Conservation (phyloP, 2,888 invertebrate genomes). For the Tyria jacobaeae region DNA sequence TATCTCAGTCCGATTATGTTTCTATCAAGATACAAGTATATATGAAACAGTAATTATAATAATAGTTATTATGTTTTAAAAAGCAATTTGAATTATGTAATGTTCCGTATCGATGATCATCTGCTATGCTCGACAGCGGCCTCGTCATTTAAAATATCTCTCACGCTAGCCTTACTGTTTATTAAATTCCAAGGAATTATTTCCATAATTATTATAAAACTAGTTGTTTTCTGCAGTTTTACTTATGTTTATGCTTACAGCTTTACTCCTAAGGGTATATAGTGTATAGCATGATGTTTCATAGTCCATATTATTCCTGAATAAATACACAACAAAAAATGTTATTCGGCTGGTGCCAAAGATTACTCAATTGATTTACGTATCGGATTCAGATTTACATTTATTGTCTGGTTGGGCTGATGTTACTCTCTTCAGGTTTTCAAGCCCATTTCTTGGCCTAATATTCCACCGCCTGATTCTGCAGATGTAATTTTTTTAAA, state of each 20-base stretch:
- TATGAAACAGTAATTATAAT: slow-evolving; percentile 5
- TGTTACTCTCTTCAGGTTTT: neutral
- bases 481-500: too few relatives aligned
- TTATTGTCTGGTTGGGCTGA: neutral
- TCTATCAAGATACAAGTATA: neutral
- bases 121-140: slow-evolving; percentile 22
- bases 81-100: slow-evolving; percentile 10
- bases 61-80: slow-evolving; percentile 4
- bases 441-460: neutral
- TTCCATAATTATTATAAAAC: slow-evolving; percentile 1
- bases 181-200: slow-evolving; percentile 11
- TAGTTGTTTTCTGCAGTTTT: too few relatives aligned
- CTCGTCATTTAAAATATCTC: slow-evolving; percentile 41
- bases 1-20: neutral
- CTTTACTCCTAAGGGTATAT: too few relatives aligned
- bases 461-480: too few relatives aligned
- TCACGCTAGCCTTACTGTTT: slow-evolving; percentile 18
- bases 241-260: too few relatives aligned
- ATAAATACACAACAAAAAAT: too few relatives aligned
- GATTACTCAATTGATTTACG: too few relatives aligned
- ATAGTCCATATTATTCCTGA: too few relatives aligned
- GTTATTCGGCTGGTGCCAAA: too few relatives aligned
- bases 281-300: too few relatives aligned
- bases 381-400: neutral
- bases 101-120: slow-evolving; percentile 24